Evolutionary conservation across 2,113 vertebrate species (phyloP).

Genomic region (Clarias batrachus): DNA sequence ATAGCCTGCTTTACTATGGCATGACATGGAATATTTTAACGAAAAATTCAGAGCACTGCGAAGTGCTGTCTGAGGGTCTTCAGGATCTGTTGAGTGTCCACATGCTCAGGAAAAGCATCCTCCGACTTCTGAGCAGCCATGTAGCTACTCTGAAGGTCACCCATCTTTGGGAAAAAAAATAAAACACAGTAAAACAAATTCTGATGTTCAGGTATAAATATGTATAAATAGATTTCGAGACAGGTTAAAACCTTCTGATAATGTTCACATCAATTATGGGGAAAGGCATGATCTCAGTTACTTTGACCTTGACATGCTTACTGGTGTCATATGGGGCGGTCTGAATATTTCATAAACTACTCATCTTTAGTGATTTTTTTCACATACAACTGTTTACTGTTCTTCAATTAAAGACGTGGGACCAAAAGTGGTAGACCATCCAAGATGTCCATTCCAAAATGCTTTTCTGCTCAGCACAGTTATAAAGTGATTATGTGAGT

Average conservation of each 20-base stretch:
- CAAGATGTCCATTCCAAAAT: background rate
- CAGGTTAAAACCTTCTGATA: background rate
- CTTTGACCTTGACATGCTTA: background rate
- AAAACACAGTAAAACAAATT: background rate
- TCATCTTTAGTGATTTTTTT: background rate
- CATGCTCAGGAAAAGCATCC: conserved; percentile 88
- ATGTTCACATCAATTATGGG: background rate
- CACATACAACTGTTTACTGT: background rate
- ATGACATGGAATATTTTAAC: background rate
- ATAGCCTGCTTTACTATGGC: background rate
- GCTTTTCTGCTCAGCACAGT: background rate
- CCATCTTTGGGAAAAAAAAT: conserved; percentile 73
- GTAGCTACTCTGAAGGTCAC: conserved; percentile 96
- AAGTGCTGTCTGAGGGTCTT: conserved; percentile 89
- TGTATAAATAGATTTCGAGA: background rate
- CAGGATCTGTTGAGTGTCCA: conserved; percentile 89
- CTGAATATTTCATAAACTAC: background rate
- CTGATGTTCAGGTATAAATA: no score
- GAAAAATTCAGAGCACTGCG: conserved; percentile 75
- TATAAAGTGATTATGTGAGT: background rate
- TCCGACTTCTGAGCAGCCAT: conserved; percentile 84
- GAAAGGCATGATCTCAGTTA: background rate
- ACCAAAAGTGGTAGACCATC: background rate
- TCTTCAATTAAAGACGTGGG: background rate
- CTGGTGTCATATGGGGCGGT: background rate